Evolutionary conservation across 30 jellyfish, hydroid and myxozoan species (phyloP).

Genomic region (Pseudorhiza aurosa): DNA sequence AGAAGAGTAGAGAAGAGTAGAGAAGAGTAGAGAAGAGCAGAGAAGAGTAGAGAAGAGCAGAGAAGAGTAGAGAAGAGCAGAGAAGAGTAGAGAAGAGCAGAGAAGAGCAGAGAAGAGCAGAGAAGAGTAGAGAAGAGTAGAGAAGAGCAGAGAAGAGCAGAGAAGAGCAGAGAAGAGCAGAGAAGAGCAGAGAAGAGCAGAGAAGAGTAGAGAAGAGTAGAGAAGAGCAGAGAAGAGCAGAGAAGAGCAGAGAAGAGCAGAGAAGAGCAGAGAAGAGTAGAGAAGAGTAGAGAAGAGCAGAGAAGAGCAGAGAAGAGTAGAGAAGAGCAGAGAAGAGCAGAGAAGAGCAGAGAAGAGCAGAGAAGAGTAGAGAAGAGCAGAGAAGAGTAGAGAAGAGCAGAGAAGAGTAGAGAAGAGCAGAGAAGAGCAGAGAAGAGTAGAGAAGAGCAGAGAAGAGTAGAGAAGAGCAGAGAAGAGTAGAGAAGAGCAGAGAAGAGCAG

Average conservation of each 20-base stretch:
- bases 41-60: background rate
- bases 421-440: slow-evolving; percentile 11
- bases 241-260: slow-evolving; percentile 4
- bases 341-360: background rate
- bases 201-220: background rate
- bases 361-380: background rate
- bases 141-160: background rate
- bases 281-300: slow-evolving; percentile 6
- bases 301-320: background rate
- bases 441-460: background rate
- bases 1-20: slow-evolving; percentile 1
- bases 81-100: background rate
- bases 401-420: background rate
- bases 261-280: slow-evolving; percentile 1
- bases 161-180: background rate
- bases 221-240: background rate
- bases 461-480: background rate
- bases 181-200: background rate
- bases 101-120: background rate
- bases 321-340: background rate
- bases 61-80: background rate
- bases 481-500: background rate
- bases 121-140: background rate
- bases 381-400: background rate
- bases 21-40: background rate